Base-by-base conservation (phyloP, 1,140 invertebrate genomes). In the Nephila pilipes region DNA sequence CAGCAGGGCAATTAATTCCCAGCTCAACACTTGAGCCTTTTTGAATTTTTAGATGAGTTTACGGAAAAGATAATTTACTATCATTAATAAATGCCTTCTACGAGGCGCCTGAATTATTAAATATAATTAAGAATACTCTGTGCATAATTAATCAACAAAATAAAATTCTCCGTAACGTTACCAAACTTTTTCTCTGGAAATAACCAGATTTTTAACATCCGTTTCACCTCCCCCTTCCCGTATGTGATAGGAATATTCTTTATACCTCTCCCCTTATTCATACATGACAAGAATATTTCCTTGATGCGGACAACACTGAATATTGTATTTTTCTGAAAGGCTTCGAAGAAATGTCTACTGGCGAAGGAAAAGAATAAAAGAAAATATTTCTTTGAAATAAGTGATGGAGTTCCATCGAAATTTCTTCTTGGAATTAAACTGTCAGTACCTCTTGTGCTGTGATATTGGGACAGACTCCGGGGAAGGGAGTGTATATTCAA, bases 401-500 rank as follows among this genome's bases (percentile, higher is more conserved):
- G n/a, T 83, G 80, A 83, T 54, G 80, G 80, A 83, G 54, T 25
- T 46, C 38, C 80, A n/a, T 83, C 38, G 12, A 54, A 83, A 83
- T 36, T 54, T 58, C 55, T 87, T 87, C 55, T 87, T 32, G 18
- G 85, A 87, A 87, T 87, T 87, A 87, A 87, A 87, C 57, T 87
- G 85, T 60, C 85, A 87, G 55, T 32, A 87, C 85, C 85, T 87
- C 85, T 87, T 60, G 85, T 55, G 85, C 10, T 46, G 38, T 12
- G n/a, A 54, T 54, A 81, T 38, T 69, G 65, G 25, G 65, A 69
- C 65, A 32, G 65, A 32, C n/a, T 29, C 3, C 0, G 29, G 14
- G 29, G 25, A 5, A 25, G 22, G 10, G 46, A 20, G 20, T 83
- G 38, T 83, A n/a, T 83, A 46, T 83, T 83, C 38, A n/a, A 83